Conservation (phyloP, 2,797 vertebrate genomes). For the Acestrorhynchus altus region DNA sequence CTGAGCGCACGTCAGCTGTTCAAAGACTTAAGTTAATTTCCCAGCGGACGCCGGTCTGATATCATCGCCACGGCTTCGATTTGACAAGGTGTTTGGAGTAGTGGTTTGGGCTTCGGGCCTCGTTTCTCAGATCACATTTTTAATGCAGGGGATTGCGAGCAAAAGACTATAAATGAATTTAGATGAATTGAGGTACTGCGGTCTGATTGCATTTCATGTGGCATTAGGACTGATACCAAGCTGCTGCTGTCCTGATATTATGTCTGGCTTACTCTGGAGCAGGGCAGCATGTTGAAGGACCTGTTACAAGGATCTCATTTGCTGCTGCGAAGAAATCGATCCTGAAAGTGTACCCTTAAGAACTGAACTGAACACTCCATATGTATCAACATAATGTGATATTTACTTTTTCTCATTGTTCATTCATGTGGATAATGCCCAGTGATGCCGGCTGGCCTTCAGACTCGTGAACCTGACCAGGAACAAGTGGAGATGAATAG, state of each 20-base stretch:
- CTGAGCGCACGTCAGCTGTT: not conserved
- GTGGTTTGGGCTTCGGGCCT: not conserved
- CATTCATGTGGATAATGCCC: no score
- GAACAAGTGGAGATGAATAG: no score
- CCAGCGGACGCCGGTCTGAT: not conserved
- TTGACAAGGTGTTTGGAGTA: not conserved
- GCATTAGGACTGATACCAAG: not conserved
- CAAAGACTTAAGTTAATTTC: not conserved
- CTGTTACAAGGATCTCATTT: not conserved
- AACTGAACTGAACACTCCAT: not conserved
- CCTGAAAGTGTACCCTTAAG: not conserved
- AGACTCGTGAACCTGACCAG: no score
- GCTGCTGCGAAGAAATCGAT: not conserved
- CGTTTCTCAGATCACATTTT: not conserved
- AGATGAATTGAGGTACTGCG: not conserved
- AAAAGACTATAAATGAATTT: no score
- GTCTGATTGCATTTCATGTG: not conserved
- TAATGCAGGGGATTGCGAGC: not conserved
- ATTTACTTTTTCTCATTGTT: no score
- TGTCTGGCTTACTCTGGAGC: not conserved
- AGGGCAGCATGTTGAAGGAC: not conserved
- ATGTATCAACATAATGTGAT: not conserved
- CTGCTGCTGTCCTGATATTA: not conserved
- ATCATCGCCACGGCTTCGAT: no score
- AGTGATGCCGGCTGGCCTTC: no score